phyloP scores from a whole-genome alignment of 2,113 vertebrate genomes.

The Todiramphus chloris region DNA sequence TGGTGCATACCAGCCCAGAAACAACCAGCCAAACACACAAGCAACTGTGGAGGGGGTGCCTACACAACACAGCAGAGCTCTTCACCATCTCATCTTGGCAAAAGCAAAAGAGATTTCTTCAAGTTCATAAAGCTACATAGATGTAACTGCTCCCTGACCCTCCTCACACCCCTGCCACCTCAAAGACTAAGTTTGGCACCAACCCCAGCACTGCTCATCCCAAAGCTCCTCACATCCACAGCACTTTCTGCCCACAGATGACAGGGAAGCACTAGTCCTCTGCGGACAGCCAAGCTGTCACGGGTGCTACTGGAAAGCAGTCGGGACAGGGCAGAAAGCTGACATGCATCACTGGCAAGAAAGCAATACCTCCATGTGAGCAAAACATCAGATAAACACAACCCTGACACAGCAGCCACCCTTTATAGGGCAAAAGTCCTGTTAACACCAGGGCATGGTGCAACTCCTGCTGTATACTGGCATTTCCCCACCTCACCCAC shows the following conservation, averaged over 20 bases:
- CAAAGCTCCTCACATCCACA: neutral
- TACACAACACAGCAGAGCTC: neutral
- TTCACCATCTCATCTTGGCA: neutral
- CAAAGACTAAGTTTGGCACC: neutral
- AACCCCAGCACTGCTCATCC: neutral
- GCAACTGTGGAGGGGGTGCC: too few relatives aligned
- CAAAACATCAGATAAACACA: accelerated
- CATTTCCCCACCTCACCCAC: neutral
- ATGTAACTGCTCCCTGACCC: neutral
- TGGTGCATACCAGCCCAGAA: neutral
- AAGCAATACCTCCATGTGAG: accelerated
- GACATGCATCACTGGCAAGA: neutral
- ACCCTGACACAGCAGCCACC: neutral
- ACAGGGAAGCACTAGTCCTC: neutral
- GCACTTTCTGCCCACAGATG: neutral
- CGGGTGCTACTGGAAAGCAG: neutral
- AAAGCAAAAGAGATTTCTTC: neutral
- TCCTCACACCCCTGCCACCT: neutral
- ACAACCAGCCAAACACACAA: neutral
- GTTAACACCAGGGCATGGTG: accelerated
- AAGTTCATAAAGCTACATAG: too few relatives aligned
- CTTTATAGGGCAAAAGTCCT: neutral
- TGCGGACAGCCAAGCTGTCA: neutral
- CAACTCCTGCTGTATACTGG: neutral
- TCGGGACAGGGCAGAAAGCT: neutral